phyloP scores from a whole-genome alignment of 2,113 vertebrate genomes.

The Rhynchomys soricoides region DNA sequence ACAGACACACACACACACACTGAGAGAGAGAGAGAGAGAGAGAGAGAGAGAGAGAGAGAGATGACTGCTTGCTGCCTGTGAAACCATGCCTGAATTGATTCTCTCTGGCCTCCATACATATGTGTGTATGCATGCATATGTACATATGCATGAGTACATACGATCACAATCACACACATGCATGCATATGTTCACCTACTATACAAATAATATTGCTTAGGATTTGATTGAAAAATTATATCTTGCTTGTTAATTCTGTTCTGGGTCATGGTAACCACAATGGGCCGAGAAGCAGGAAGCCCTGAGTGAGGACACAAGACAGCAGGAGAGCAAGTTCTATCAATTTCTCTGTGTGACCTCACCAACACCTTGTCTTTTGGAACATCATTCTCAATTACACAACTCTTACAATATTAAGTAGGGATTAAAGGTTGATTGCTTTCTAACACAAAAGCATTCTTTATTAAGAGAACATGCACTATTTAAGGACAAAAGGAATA shows the following conservation, averaged over 20 bases:
- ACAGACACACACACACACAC: no score
- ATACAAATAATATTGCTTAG: background rate
- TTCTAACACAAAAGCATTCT: background rate
- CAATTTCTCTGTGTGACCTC: background rate
- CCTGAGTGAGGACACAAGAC: background rate
- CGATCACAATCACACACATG: background rate
- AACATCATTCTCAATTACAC: background rate
- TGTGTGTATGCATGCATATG: no score
- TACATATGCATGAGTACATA: background rate
- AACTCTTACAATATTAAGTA: background rate
- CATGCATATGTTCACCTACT: background rate
- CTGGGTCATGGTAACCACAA: background rate
- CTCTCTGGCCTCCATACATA: background rate
- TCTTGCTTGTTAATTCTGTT: background rate
- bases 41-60: no score
- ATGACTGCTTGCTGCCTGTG: background rate
- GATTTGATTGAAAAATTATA: background rate
- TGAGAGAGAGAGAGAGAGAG: no score
- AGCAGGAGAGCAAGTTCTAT: no score
- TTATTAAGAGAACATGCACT: background rate
- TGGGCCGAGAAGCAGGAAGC: background rate
- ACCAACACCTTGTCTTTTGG: background rate
- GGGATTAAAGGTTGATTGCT: background rate
- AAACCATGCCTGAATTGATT: background rate
- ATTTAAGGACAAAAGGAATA: background rate